Conservation (phyloP, 2,888 invertebrate species). For the Onchidella celtica region DNA sequence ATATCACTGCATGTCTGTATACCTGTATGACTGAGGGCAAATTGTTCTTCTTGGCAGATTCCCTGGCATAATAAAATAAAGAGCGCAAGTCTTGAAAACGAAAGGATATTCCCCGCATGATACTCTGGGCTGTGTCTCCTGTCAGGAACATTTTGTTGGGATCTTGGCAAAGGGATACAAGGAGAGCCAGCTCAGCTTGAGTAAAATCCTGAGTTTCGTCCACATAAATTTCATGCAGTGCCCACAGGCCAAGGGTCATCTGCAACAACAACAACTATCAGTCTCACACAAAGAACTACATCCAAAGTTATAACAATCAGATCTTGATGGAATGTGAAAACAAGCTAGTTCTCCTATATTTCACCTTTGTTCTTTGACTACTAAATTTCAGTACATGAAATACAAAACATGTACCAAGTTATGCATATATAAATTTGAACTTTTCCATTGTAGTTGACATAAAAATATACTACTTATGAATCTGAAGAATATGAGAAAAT, state of each 20-base stretch:
- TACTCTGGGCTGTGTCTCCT: slow-evolving; percentile 76
- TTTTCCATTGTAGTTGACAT: too few species aligned
- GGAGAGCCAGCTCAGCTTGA: slow-evolving; percentile 73
- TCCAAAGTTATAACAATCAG: too few species aligned
- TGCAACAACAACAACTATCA: neutral
- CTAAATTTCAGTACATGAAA: too few species aligned
- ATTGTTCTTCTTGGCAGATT: slow-evolving; percentile 52
- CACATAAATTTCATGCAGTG: slow-evolving; percentile 63
- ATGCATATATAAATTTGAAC: too few species aligned
- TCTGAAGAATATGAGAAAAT: neutral
- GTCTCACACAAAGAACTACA: too few species aligned
- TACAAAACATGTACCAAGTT: too few species aligned
- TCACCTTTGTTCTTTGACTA: too few species aligned
- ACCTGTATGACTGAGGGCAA: slow-evolving; percentile 31
- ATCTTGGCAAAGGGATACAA: slow-evolving; percentile 63
- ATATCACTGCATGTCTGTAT: too few species aligned
- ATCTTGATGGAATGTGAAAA: too few species aligned
- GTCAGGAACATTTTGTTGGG: slow-evolving; percentile 76
- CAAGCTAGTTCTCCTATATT: too few species aligned
- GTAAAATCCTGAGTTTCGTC: slow-evolving; percentile 77
- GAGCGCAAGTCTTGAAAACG: slow-evolving; percentile 72
- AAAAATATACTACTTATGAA: too few species aligned
- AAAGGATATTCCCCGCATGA: slow-evolving; percentile 76
- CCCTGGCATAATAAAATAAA: slow-evolving; percentile 69
- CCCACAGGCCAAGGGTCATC: slow-evolving; percentile 32